Evolutionary conservation across 2,113 vertebrate genomes (phyloP).

Genomic region (Rhagologus leucostigma): DNA sequence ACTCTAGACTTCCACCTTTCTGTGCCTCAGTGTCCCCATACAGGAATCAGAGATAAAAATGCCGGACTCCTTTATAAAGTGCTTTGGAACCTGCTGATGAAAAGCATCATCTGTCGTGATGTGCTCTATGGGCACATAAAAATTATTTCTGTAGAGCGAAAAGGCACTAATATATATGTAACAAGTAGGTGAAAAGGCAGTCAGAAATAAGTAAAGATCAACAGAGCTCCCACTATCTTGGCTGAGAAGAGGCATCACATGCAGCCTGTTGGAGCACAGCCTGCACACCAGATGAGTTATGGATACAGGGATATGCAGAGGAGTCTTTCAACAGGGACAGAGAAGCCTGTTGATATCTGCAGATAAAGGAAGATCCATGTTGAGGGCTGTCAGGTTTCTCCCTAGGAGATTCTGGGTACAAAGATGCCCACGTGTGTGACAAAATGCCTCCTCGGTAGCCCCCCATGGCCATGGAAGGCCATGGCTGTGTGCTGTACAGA

Average conservation of each 20-base stretch:
- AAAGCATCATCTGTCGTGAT: neutral
- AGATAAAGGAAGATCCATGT: neutral
- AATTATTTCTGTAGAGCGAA: neutral
- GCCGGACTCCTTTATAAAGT: neutral
- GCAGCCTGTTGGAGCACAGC: neutral
- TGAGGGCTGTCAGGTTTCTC: neutral
- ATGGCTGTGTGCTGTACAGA: fast-evolving
- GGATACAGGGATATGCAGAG: fast-evolving
- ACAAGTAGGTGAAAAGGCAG: neutral
- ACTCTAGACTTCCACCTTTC: neutral
- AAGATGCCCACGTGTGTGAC: neutral
- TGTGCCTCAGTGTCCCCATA: neutral
- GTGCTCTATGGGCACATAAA: neutral
- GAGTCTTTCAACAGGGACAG: neutral
- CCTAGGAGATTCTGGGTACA: neutral
- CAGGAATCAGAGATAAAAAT: neutral
- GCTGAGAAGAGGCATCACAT: neutral
- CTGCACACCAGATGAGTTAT: neutral
- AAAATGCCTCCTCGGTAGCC: neutral
- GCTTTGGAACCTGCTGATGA: neutral
- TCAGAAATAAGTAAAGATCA: neutral
- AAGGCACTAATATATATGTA: neutral
- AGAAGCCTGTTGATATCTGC: neutral
- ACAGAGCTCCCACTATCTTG: neutral
- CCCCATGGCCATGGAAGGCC: neutral